phyloP scores from a whole-genome alignment of 2,888 invertebrate genomes.

The Tenthredo livida region DNA sequence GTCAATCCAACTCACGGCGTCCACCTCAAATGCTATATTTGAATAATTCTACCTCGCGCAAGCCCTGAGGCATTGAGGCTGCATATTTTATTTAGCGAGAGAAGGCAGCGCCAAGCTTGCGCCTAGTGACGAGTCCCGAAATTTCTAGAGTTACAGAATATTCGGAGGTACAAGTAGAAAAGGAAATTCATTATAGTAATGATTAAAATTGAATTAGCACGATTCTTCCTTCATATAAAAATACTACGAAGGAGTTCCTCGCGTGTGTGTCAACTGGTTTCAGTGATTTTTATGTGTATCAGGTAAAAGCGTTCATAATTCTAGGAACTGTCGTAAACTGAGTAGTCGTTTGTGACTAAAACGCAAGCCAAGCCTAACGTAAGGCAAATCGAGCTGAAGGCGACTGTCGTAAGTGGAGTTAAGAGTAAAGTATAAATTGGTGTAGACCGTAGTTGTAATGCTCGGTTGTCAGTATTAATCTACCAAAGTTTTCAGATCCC shows the following conservation, averaged over 20 bases:
- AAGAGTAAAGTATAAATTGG: background rate
- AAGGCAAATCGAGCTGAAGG: slow-evolving; percentile 1
- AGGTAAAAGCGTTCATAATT: background rate
- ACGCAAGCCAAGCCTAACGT: background rate
- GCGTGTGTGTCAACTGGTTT: background rate
- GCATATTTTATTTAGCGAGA: background rate
- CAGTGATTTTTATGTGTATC: background rate
- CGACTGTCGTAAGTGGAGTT: slow-evolving; percentile 9
- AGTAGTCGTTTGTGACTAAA: slow-evolving; percentile 6
- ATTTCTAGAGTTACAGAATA: background rate
- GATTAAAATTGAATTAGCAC: background rate
- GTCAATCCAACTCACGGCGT: background rate
- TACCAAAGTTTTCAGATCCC: slow-evolving; percentile 9
- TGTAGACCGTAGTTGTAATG: background rate
- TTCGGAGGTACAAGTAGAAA: background rate
- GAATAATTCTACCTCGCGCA: background rate
- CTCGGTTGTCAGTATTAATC: slow-evolving; percentile 40
- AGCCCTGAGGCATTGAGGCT: background rate
- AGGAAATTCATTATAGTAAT: background rate
- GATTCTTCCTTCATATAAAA: background rate
- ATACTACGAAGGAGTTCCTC: background rate
- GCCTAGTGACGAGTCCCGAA: background rate
- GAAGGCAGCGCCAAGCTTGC: background rate
- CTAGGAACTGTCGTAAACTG: background rate
- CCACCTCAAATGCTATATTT: background rate